Percentiles rank a stretch among this genome's conserved stretches.
Evolutionary conservation across 2,888 invertebrate genomes (phyloP).

Genomic region (Hemistola chrysoprasaria): DNA sequence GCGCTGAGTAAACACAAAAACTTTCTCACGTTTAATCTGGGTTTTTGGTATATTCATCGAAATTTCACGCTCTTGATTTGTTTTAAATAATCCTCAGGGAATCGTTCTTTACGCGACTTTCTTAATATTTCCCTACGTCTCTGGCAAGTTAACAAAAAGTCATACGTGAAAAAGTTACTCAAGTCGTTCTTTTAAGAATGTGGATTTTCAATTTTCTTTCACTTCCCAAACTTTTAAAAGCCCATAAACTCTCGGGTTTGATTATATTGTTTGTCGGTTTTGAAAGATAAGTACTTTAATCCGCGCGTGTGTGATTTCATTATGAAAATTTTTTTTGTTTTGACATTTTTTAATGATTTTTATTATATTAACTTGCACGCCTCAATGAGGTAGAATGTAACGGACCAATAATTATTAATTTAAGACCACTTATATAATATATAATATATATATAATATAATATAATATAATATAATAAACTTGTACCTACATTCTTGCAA

Average conservation of each 20-base stretch:
- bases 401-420: no score
- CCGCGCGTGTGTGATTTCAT: no score
- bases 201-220: slow-evolving; percentile 5
- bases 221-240: not conserved
- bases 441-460: no score
- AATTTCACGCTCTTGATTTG: slow-evolving; percentile 61
- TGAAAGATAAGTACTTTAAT: no score
- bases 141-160: slow-evolving; percentile 6
- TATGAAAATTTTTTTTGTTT: no score
- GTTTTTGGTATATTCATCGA: slow-evolving; percentile 77
- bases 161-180: slow-evolving; percentile 11
- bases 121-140: slow-evolving; percentile 12
- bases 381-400: no score
- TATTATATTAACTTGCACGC: no score
- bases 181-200: not conserved
- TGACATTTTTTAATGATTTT: no score
- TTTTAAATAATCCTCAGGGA: slow-evolving; percentile 71
- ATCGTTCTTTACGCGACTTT: slow-evolving; percentile 41
- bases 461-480: no score
- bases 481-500: no score
- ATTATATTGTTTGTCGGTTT: no score
- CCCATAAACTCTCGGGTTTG: not conserved
- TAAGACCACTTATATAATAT: no score
- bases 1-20: slow-evolving; percentile 80
- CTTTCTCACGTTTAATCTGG: slow-evolving; percentile 76